A percentile compares a stretch with the other conserved stretches of the same genome.
phyloP scores from a whole-genome alignment of 2,888 invertebrate species.

The Euphydryas editha region DNA sequence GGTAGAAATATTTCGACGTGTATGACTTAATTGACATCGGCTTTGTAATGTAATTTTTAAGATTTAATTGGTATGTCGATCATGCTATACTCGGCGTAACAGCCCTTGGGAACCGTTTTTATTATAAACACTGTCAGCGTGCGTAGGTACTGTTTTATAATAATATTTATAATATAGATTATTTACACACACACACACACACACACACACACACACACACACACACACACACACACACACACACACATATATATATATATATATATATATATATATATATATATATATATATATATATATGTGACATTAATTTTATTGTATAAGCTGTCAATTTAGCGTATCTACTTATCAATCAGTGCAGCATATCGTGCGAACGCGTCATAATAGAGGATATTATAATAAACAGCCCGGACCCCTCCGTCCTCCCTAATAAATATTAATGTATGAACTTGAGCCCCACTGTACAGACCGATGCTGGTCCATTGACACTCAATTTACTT shows the following conservation, averaged over 20 bases:
- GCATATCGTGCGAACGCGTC: conserved; percentile 80
- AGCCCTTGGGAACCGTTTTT: not conserved
- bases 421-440: conserved; percentile 81
- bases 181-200: too few relatives aligned
- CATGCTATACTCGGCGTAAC: not conserved
- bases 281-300: too few relatives aligned
- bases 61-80: not conserved
- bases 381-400: conserved; percentile 83
- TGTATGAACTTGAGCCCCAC: conserved; percentile 78
- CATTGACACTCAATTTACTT: conserved; percentile 79
- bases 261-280: too few relatives aligned
- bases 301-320: not conserved
- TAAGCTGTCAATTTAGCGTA: conserved; percentile 25
- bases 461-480: conserved; percentile 75
- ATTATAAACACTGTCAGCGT: not conserved
- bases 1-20: conserved; percentile 24
- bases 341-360: conserved; percentile 65
- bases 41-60: conserved; percentile 1
- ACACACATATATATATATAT: too few relatives aligned
- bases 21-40: conserved; percentile 18
- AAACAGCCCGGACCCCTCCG: conserved; percentile 78
- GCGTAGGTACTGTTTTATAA: not conserved
- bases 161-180: too few relatives aligned
- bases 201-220: too few relatives aligned
- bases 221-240: too few relatives aligned